Evolutionary conservation across 2,888 invertebrate genomes (phyloP).

Genomic region (Stenoptilia bipunctidactyla): DNA sequence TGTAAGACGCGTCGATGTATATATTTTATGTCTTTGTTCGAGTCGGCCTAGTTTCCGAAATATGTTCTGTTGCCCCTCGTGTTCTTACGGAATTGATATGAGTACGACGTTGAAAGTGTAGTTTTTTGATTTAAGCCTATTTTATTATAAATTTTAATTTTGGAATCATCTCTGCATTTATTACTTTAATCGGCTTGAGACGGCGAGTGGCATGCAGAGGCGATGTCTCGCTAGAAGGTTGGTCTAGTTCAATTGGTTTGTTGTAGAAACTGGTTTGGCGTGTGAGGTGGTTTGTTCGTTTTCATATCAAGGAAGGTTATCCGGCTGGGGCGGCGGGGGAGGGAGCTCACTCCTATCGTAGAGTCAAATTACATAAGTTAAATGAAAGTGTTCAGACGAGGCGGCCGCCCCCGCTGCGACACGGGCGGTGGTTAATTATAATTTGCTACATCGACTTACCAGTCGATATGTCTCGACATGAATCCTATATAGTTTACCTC

Average conservation of each 20-base stretch:
- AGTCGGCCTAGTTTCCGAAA: constrained; percentile 8
- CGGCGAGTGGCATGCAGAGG: constrained; percentile 28
- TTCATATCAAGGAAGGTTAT: constrained; percentile 50
- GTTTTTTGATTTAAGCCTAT: constrained; percentile 25
- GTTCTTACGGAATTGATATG: constrained; percentile 3
- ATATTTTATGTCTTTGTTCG: constrained; percentile 14
- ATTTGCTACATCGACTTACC: constrained; percentile 35
- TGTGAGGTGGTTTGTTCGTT: constrained; percentile 28
- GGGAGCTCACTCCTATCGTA: no score
- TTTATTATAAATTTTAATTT: constrained; percentile 24
- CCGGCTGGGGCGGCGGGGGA: no score
- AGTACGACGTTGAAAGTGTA: not conserved
- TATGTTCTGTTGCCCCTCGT: constrained; percentile 3
- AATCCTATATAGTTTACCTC: constrained; percentile 69
- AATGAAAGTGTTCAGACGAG: not conserved
- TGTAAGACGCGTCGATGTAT: constrained; percentile 15
- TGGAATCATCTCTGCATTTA: constrained; percentile 36
- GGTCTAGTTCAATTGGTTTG: constrained; percentile 23
- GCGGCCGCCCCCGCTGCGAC: not conserved
- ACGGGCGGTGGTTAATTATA: not conserved
- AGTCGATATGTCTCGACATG: constrained; percentile 41
- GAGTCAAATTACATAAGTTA: not conserved
- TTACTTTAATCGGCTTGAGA: constrained; percentile 30
- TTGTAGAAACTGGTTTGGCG: constrained; percentile 25
- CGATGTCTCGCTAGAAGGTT: constrained; percentile 18